These are phyloP conservation scores for Podocnemis expansa DNA, from an alignment of 2,113 vertebrate species.

Conservation along the genomic window DNA sequence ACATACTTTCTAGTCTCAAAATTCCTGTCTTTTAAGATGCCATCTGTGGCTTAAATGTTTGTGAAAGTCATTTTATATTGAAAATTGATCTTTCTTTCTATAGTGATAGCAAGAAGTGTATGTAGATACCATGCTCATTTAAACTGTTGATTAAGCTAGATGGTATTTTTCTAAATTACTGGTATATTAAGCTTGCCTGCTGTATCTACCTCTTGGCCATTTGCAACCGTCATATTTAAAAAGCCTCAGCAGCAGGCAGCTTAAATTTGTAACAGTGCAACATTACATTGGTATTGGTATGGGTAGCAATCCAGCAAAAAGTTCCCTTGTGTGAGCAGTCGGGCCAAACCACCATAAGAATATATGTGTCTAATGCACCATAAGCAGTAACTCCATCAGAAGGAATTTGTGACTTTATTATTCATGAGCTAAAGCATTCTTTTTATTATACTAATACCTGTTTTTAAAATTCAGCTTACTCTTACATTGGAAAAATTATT, in stretches of 20 bases:
- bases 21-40: neutral
- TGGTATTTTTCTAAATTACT: neutral
- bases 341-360: neutral
- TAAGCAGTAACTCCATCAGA: neutral
- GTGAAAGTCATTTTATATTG: neutral
- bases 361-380: rapidly evolving
- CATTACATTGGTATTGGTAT: neutral
- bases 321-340: neutral
- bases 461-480: neutral
- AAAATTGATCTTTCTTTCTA: neutral
- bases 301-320: neutral
- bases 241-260: neutral
- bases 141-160: neutral
- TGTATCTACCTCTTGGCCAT: neutral
- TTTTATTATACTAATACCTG: neutral
- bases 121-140: neutral
- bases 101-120: neutral
- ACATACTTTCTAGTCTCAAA: neutral
- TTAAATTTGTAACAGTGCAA: neutral
- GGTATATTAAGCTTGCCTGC: neutral
- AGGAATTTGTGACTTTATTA: neutral
- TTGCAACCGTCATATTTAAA: neutral
- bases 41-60: neutral
- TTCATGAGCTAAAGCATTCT: neutral
- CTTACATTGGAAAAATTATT: neutral